phyloP scores from a whole-genome alignment of 2,797 vertebrate species.

The Sebastes kiyomatsui region DNA sequence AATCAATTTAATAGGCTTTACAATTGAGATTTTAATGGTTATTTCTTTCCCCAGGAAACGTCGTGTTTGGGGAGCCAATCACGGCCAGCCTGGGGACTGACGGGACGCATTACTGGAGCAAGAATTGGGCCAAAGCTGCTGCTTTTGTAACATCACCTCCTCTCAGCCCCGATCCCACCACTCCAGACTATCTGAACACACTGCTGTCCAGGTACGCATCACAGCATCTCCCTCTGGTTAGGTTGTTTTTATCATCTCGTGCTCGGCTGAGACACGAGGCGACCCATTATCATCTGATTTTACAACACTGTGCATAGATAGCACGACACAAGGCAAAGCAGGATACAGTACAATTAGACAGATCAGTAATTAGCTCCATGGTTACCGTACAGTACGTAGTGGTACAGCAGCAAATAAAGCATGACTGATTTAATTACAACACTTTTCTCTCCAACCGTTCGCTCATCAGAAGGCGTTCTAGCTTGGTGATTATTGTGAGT shows the following conservation, averaged over 20 bases:
- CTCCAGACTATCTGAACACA: conserved; percentile 96
- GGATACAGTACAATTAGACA: not conserved
- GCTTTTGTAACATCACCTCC: conserved; percentile 96
- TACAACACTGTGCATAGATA: not conserved
- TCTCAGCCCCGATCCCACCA: conserved; percentile 96
- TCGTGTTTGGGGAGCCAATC: conserved; percentile 98
- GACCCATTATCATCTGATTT: not conserved
- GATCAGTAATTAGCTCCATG: not conserved
- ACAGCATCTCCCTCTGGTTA: not conserved
- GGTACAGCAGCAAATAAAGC: not conserved
- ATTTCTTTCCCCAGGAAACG: conserved; percentile 84
- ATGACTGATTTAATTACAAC: not conserved
- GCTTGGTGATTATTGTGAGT: not conserved
- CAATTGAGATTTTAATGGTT: not conserved
- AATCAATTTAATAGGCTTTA: not conserved
- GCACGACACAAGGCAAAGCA: not conserved
- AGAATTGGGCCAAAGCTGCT: conserved; percentile 98
- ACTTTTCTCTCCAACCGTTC: not conserved
- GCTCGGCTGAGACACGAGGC: not conserved
- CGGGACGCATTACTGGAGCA: conserved; percentile 99
- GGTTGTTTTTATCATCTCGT: no score
- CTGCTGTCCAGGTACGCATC: conserved; percentile 90
- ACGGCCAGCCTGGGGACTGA: conserved; percentile 95
- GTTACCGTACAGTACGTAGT: not conserved
- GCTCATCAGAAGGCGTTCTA: not conserved